Conservation (phyloP, 1,140 invertebrate genomes). For the Lordiphosa clarofinis region DNA sequence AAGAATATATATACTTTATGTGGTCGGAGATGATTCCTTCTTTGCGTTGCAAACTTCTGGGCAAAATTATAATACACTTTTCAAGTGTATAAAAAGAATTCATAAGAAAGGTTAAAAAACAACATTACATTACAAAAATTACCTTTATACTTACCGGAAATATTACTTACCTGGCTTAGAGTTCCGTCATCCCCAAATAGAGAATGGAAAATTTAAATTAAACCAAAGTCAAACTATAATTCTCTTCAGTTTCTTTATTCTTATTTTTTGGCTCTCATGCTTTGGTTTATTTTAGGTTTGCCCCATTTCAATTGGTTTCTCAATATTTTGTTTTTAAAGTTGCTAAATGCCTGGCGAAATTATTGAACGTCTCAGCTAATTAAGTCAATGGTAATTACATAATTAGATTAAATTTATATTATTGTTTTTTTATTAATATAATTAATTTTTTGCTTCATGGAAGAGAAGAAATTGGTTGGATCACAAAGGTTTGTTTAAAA, state of each 20-base stretch:
- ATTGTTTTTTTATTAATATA: constrained; percentile 46
- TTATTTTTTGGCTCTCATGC: constrained; percentile 36
- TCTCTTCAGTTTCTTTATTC: constrained; percentile 8
- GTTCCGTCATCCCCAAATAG: no score
- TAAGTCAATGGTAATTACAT: constrained; percentile 66
- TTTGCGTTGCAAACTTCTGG: no score
- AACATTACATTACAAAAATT: no score
- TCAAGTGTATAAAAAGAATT: no score
- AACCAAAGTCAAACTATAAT: not conserved
- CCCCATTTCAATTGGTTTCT: constrained; percentile 25
- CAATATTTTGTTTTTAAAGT: constrained; percentile 27
- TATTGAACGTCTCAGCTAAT: constrained; percentile 72
- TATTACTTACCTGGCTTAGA: no score
- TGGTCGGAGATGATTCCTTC: no score
- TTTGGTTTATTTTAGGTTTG: constrained; percentile 58
- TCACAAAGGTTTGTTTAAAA: constrained; percentile 67
- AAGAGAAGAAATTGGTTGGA: constrained; percentile 77
- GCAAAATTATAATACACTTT: no score
- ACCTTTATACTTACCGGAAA: no score
- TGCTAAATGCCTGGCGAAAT: constrained; percentile 71
- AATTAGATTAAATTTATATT: constrained; percentile 56
- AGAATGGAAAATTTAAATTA: no score
- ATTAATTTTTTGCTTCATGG: constrained; percentile 63
- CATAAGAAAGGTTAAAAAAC: no score
- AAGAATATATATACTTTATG: no score